Conservation (phyloP, 2,797 vertebrate species). For the Leptatherina wallacei region DNA sequence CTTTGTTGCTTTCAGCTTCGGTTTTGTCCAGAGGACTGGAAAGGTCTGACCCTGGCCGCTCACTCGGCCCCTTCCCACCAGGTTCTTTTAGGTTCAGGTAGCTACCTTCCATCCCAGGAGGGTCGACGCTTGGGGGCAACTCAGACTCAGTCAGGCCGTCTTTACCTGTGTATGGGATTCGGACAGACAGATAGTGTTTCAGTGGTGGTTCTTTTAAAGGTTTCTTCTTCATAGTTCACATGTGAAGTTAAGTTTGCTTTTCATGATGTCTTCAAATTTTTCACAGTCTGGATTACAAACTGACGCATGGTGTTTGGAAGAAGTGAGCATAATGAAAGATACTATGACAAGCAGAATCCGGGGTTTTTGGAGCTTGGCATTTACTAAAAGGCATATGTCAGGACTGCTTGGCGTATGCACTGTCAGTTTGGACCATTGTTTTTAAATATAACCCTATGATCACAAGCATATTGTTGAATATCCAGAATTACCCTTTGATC, state of each 20-base stretch:
- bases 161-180: constrained; percentile 82
- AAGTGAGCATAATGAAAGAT: not conserved
- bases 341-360: not conserved
- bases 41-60: constrained; percentile 87
- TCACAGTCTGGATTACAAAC: not conserved
- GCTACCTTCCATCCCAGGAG: constrained; percentile 93
- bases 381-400: not conserved
- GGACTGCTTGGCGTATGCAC: not conserved
- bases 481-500: constrained; percentile 7
- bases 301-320: not conserved
- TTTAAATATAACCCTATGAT: not conserved
- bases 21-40: constrained; percentile 91
- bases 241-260: not conserved
- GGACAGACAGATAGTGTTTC: constrained; percentile 11
- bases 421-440: not conserved
- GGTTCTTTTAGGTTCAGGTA: constrained; percentile 93
- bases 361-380: not conserved
- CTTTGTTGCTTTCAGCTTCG: constrained; percentile 94
- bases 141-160: constrained; percentile 89
- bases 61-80: constrained; percentile 86
- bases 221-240: not conserved
- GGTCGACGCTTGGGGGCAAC: constrained; percentile 83
- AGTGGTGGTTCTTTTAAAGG: not conserved
- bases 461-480: constrained; percentile 3
- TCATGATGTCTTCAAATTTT: not conserved